Conservation (phyloP, 2,113 vertebrate genomes). For the Pedetes capensis region DNA sequence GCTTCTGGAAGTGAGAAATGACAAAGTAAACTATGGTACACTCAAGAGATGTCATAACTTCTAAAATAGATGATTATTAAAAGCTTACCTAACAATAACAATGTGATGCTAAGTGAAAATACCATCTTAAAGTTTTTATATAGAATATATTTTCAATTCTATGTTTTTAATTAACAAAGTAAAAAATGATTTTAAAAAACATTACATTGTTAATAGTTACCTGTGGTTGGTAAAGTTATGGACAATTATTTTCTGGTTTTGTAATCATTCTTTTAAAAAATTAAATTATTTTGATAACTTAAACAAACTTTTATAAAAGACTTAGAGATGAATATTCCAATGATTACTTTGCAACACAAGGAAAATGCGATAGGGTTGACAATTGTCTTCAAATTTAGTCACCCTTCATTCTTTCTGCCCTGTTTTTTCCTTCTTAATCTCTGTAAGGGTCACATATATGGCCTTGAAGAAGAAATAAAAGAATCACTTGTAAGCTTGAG, state of each 20-base stretch:
- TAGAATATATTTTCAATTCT: background rate
- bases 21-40: background rate
- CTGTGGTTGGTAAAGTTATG: background rate
- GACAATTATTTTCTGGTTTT: background rate
- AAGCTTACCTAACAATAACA: too few relatives aligned
- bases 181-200: background rate
- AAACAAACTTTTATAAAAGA: constrained; percentile 15
- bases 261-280: background rate
- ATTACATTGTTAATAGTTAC: background rate
- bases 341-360: background rate
- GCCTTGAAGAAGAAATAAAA: constrained; percentile 25
- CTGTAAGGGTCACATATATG: background rate
- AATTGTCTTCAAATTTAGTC: constrained; percentile 20
- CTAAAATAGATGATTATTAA: constrained; percentile 5
- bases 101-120: constrained; percentile 10
- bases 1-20: constrained; percentile 21
- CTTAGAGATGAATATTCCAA: background rate
- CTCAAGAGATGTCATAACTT: background rate
- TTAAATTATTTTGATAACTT: background rate
- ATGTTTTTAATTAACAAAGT: background rate
- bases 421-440: background rate
- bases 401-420: background rate
- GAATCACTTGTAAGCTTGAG: background rate
- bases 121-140: background rate
- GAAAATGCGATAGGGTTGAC: background rate